Evolutionary conservation across 2,113 vertebrate genomes (phyloP), one percentile per base, ranked within the genome.

Genomic region (Speoplatyrhinus poulsoni): DNA sequence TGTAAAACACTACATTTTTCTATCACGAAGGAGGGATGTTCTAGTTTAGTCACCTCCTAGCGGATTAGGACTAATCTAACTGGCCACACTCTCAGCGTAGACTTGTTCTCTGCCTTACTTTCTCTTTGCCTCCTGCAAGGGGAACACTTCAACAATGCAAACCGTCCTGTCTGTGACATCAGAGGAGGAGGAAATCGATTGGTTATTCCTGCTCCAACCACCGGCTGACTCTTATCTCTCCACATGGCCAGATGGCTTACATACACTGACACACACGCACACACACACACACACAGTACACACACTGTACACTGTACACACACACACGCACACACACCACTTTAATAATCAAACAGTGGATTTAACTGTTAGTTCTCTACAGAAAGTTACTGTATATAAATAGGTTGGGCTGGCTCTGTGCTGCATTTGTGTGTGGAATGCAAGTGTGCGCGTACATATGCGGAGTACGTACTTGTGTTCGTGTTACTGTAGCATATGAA

Each of bases 211-310:
- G 62, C 72, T 80, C 69, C 74, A 47, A 72, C 63, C 62, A 8
- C 62, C 60, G 46, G 73, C 79, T 79, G 72, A 80, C 67, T 85
- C 79, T 81, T 76, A 56, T 85, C 85, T 83, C 80, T 76, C 61
- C 72, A 60, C 62, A 71, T 3, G 36, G 67, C 80, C 85, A 88
- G 75, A 83, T 83, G 86, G 76, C 73, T 55, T 41, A 26, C 26
- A 26, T 2, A 26, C 26, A 58, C 78, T 26, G 26, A 13, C 54
- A 60, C 67, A 19, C 62, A 66, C 36, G 58, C 62, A 48, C 41
- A 61, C 47, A 65, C 46, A 49, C 72, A 54, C 70, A 70, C 49
- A 33, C 60, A 69, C 67, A n/a, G n/a, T n/a, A 15, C 63, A 46
- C 65, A 17, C 49, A 3, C n/a, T n/a, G n/a, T n/a, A n/a, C n/a